Evolutionary conservation across 2,113 vertebrate species (phyloP).

Genomic region (Oreochromis tanganicae): DNA sequence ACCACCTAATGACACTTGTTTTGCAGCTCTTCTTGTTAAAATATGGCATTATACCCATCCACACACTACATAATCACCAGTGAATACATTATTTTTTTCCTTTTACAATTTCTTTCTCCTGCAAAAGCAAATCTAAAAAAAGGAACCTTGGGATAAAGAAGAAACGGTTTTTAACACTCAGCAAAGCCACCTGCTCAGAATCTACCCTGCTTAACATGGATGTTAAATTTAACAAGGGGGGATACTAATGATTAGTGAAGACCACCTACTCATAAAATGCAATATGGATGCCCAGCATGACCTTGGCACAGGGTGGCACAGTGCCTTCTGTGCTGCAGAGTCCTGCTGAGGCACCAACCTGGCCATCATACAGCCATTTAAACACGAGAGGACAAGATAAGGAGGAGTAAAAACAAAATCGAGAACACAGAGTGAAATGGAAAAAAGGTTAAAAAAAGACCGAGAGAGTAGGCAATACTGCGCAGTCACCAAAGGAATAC

Average conservation of each 20-base stretch:
- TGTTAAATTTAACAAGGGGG: conserved; percentile 59
- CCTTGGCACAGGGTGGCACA: conserved; percentile 67
- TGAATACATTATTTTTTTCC: not conserved
- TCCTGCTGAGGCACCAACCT: conserved; percentile 49
- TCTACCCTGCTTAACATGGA: conserved; percentile 38
- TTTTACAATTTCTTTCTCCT: not conserved
- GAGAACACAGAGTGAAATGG: not conserved
- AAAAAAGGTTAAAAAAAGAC: not conserved
- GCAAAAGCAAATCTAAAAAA: not conserved
- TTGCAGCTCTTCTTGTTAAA: not conserved
- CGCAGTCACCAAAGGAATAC: not conserved
- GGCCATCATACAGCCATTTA: conserved; percentile 60
- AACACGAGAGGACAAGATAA: not conserved
- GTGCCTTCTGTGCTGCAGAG: conserved; percentile 70
- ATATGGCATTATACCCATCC: not conserved
- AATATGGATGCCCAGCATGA: conserved; percentile 77
- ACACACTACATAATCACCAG: not conserved
- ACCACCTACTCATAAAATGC: conserved; percentile 72
- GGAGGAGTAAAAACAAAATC: not conserved
- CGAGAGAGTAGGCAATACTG: not conserved
- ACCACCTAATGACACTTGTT: not conserved
- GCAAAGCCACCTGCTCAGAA: conserved; percentile 8
- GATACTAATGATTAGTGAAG: conserved; percentile 55
- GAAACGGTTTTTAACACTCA: not conserved
- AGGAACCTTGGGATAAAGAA: not conserved